Base-by-base conservation (phyloP, 2,888 invertebrate species). In the Drosophila mayaguana region DNA sequence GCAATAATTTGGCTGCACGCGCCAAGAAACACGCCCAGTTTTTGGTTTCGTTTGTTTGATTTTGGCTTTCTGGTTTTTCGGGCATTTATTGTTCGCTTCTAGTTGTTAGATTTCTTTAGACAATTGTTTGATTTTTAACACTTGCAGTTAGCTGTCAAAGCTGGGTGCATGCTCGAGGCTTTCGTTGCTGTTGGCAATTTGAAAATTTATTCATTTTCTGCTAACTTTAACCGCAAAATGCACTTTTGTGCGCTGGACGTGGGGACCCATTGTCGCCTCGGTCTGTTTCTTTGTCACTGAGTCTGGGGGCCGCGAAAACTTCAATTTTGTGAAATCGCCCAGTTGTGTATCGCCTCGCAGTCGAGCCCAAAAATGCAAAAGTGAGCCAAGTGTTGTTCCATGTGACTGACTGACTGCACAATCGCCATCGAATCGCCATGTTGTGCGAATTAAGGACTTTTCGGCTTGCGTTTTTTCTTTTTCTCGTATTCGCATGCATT, bases 371-470 rank as follows among this genome's bases (percentile, higher is more conserved):
- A 40, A 45, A 45, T 54, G 51, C 61, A 66, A 43, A 42, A 43
- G 34, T 70, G 75, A 72, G 67, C 67, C 63, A 69, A 65, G 57
- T 67, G 59, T 51, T 75, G 67, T 77, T 80, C 67, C 74, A 80
- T 72, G 45, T 80, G 75, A 73, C 68, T 76, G 75, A 73, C 68
- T 76, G 80, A 74, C 73, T 79, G 77, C 71, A 81, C 79, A 77
- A 77, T 81, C 81, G 79, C 71, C 56, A 65, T 61, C 80, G 65
- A 72, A 72, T 79, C 70, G 64, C 51, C 66, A 61, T 74, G 78
- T 80, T 80, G 65, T 72, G 70, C 78, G 80, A 80, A 80, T 80
- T 80, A 75, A 81, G 79, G 79, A 80, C 78, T 80, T 80, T 80
- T 78, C 62, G 51, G 50, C 22, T 51, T 57, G 34, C 59, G 32